A percentile compares a stretch with the other conserved stretches of the same genome.
Evolutionary conservation across 1,140 invertebrate genomes (phyloP).

Genomic region (Drosophila novamexicana): DNA sequence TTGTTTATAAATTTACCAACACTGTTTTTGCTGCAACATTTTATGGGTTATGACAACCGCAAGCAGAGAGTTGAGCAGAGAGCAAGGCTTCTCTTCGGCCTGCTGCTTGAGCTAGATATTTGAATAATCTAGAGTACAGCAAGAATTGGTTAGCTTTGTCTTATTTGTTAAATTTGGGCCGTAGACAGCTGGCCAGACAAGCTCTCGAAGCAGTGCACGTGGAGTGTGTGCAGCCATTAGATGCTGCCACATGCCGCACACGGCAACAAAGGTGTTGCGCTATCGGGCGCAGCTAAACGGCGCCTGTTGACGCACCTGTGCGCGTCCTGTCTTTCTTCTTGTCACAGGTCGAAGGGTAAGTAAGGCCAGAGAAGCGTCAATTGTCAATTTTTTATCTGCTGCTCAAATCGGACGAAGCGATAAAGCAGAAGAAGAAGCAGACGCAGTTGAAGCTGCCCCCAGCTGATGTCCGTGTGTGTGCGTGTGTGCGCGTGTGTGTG

Average conservation of each 20-base stretch:
- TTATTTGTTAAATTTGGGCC: too few species aligned
- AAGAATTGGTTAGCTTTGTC: too few species aligned
- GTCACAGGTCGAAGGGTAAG: constrained; percentile 3
- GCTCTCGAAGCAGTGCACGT: too few species aligned
- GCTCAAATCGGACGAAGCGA: constrained; percentile 29
- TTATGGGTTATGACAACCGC: too few species aligned
- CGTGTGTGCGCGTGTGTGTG: constrained; percentile 29
- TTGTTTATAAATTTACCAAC: too few species aligned
- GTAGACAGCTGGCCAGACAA: too few species aligned
- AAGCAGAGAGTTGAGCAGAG: too few species aligned
- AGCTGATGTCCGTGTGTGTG: constrained; percentile 16
- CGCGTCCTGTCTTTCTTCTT: background rate
- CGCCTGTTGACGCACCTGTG: constrained; percentile 42
- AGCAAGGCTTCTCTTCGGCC: too few species aligned
- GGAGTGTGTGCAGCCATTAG: background rate
- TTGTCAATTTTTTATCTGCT: constrained; percentile 49
- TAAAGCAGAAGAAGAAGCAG: background rate
- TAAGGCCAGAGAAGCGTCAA: constrained; percentile 41
- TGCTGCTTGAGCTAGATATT: too few species aligned
- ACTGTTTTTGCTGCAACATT: too few species aligned
- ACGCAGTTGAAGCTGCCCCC: constrained; percentile 8
- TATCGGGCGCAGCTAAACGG: constrained; percentile 34
- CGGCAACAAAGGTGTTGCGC: background rate
- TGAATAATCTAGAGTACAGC: too few species aligned
- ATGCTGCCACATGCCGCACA: background rate